Conservation (phyloP, 2,113 vertebrate genomes). For the Paraplagusia blochii region DNA sequence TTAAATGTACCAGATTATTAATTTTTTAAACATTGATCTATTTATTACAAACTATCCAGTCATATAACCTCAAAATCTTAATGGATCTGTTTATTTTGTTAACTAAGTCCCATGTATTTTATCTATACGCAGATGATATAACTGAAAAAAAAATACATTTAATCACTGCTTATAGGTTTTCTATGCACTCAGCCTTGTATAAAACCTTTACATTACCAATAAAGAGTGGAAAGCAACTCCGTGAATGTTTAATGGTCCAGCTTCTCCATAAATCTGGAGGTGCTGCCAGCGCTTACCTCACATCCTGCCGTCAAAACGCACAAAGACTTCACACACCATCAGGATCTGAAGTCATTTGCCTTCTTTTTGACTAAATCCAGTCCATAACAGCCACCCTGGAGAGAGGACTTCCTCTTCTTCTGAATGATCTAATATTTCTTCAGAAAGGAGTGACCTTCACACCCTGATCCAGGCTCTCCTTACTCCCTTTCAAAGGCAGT, state of each 20-base stretch:
- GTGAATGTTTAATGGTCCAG: conserved; percentile 16
- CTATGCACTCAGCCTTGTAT: too few relatives aligned
- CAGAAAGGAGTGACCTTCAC: conserved; percentile 59
- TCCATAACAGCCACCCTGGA: conserved; percentile 6
- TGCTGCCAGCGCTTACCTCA: neutral
- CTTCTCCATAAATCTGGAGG: neutral
- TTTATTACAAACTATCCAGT: too few relatives aligned
- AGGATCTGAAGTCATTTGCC: conserved; percentile 4
- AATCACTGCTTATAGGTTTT: too few relatives aligned
- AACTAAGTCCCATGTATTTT: too few relatives aligned
- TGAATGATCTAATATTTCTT: conserved; percentile 35
- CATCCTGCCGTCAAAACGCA: neutral
- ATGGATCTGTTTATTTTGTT: too few relatives aligned
- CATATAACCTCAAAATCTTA: too few relatives aligned
- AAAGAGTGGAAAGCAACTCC: conserved; percentile 37
- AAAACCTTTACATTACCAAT: conserved; percentile 45
- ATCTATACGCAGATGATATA: too few relatives aligned
- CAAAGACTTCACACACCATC: conserved; percentile 7
- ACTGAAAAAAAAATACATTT: too few relatives aligned
- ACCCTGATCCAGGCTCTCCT: conserved; percentile 25
- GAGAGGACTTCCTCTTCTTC: conserved; percentile 44
- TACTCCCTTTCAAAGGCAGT: conserved; percentile 27
- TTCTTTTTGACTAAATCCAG: conserved; percentile 6
- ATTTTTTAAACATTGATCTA: too few relatives aligned
- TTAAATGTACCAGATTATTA: too few relatives aligned